Evolutionary conservation across 2,888 invertebrate genomes (phyloP), one percentile per base, ranked within the genome.

Genomic region (Crocallis elinguaria): DNA sequence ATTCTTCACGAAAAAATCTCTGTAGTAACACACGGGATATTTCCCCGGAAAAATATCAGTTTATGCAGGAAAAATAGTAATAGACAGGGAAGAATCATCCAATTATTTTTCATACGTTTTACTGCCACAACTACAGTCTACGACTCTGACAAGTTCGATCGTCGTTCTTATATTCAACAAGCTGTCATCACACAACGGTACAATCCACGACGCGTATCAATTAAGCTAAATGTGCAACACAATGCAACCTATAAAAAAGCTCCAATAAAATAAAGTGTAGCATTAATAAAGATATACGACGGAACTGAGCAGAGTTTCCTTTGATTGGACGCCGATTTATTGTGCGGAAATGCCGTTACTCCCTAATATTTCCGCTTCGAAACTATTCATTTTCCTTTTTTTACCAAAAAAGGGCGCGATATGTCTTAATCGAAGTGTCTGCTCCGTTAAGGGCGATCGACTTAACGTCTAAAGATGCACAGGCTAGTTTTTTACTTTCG

Each of bases 251-350:
- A 89, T 88, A 91, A 89, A 87, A 84, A 88, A 80, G 73, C 57
- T 62, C 67, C 74, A 89, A 91, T 89, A 91, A 89, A 89, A 87
- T 87, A 89, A 87, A 89, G 87, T 86, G 84, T 82, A 82, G 80
- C 83, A 88, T 86, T 90, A 89, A 88, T 84, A 88, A 82, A 89
- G 87, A 89, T 84, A 88, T 87, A 87, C 84, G 86, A 70, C 79
- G 74, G 71, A 75, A 68, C 73, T 66, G 75, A 65, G 76, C 78
- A 69, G 79, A 82, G 78, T 77, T 85, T 86, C 87, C 85, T 90
- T 90, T 91, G 92, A 92, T 92, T 92, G 86, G 89, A 79, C 84
- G 83, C 82, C 86, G 85, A 91, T 92, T 92, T 92, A 92, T 92
- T 85, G 92, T 81, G 88, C 92, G 92, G 92, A 92, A 92, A 92